Conservation (phyloP, 2,113 vertebrate species). For the Chaetodon trifascialis region DNA sequence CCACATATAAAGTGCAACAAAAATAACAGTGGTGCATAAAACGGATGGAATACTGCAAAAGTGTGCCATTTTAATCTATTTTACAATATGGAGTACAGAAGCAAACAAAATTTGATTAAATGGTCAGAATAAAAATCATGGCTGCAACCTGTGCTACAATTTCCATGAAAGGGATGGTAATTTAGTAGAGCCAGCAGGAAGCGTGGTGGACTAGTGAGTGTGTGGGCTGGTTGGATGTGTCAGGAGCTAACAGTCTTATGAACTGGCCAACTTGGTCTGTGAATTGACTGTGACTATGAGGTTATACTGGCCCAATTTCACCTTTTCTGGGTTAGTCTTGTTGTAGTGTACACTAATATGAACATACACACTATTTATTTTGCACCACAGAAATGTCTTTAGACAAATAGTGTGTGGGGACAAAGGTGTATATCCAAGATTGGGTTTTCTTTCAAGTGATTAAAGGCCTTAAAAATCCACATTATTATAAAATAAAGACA, state of each 20-base stretch:
- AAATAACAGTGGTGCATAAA: background rate
- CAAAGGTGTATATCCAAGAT: background rate
- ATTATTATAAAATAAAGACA: background rate
- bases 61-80: background rate
- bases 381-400: background rate
- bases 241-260: conserved; percentile 37
- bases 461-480: background rate
- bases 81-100: conserved; percentile 6
- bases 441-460: background rate
- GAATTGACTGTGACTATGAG: conserved; percentile 17
- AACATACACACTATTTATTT: background rate
- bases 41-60: background rate
- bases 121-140: conserved; percentile 35
- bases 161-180: conserved; percentile 45
- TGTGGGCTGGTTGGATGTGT: conserved; percentile 25
- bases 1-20: background rate
- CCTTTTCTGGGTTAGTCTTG: background rate
- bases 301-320: conserved; percentile 12
- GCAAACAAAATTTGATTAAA: conserved; percentile 37
- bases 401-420: background rate
- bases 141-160: conserved; percentile 17
- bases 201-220: conserved; percentile 6
- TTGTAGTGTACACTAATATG: conserved; percentile 6
- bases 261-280: conserved; percentile 5
- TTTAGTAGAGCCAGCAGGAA: conserved; percentile 37